A percentile compares a stretch with the other conserved stretches of the same genome.
These are phyloP conservation scores for Bombus polaris DNA, from an alignment of 1,140 invertebrate species.

Conservation along the genomic window DNA sequence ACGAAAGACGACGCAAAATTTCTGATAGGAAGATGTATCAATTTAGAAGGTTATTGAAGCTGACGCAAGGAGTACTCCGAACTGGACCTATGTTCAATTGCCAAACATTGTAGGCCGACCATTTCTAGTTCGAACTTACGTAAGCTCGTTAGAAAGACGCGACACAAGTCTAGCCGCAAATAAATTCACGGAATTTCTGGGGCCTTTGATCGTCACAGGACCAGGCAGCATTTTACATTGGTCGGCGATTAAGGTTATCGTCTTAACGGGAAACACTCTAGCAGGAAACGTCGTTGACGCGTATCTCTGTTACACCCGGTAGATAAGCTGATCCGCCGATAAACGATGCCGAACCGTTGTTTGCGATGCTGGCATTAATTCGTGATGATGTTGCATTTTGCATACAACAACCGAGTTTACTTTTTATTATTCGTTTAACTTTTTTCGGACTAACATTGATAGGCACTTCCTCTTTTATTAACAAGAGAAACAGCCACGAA, in stretches of 20 bases:
- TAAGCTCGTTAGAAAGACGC: constrained; percentile 48
- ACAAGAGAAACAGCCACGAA: background rate
- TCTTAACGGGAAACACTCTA: constrained; percentile 67
- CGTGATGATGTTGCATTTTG: constrained; percentile 39
- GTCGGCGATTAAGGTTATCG: constrained; percentile 69
- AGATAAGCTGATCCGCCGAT: constrained; percentile 70
- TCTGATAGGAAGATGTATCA: constrained; percentile 21
- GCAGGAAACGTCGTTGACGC: constrained; percentile 61
- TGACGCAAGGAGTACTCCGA: constrained; percentile 57
- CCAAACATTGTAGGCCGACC: constrained; percentile 61
- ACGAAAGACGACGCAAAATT: constrained; percentile 8
- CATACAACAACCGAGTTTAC: background rate
- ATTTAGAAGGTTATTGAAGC: constrained; percentile 32
- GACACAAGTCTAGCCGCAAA: constrained; percentile 6
- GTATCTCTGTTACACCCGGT: constrained; percentile 69
- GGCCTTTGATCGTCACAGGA: background rate
- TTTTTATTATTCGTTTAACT: background rate
- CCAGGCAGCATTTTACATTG: constrained; percentile 43
- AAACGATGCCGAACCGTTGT: constrained; percentile 62
- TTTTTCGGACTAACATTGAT: background rate
- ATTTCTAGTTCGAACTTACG: constrained; percentile 54
- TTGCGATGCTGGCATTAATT: constrained; percentile 60
- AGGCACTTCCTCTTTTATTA: background rate
- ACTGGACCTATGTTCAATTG: constrained; percentile 69
- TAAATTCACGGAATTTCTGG: constrained; percentile 39